Base-by-base conservation (phyloP, 2,797 vertebrate species). In the Semaprochilodus insignis region DNA sequence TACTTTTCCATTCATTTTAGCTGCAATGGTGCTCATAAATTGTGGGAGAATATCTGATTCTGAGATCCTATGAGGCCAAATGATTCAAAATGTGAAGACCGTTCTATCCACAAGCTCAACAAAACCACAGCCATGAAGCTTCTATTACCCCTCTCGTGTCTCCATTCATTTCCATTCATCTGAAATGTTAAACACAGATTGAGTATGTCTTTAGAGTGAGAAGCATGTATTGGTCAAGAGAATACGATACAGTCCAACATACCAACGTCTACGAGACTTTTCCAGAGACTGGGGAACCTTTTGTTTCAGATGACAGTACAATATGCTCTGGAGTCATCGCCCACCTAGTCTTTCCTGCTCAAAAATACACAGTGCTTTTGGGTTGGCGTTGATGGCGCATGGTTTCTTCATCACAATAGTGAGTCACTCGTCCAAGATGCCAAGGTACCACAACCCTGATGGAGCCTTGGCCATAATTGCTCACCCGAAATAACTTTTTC, bases 381-480 rank as follows among this genome's bases (percentile, higher is more conserved):
- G 88, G 84, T 87, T 44, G 80, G 81, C 21, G 86, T 85, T 86
- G 82, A 70, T 67, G 80, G 74, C 67, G 11, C 79, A 81, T 91
- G 91, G 90, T 91, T 94, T 94, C 86, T 81, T 90, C 89, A 91
- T 93, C 90, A 88, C 88, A 66, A 87, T 88, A 75, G 85, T 93
- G 92, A 94, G 84, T 93, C 90, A 92, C 81, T 82, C 66, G 70
- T 88, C 85, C 85, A 77, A 83, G 82, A 91, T 84, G 85, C 82
- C 86, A 77, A 51, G 85, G 84, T 85, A 88, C 88, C 88, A 90
- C 73, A 89, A 88, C 81, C 82, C 87, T 87, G 76, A 87, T 83
- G 73, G 48, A 81, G 83, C 90, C 83, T 67, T 31, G 86, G 71
- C 91, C 92, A 80, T 91, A 95, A 94, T 85, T 94, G 83, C 90